Percentiles rank a stretch among this genome's conserved stretches.
phyloP scores from a whole-genome alignment of 2,797 vertebrate genomes.

The Cyprinella venusta region DNA sequence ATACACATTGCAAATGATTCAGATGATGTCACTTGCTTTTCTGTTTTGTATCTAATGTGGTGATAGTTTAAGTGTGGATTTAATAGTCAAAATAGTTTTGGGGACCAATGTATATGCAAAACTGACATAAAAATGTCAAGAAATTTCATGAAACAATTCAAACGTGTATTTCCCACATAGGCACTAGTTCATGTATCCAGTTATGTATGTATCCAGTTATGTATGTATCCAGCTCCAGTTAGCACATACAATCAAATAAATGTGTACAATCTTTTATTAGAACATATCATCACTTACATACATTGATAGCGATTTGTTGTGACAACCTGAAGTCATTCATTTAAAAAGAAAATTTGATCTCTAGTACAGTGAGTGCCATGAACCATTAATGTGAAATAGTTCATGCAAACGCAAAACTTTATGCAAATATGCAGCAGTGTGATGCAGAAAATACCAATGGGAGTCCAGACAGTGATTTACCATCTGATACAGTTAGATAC shows the following conservation, averaged over 20 bases:
- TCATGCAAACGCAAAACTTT: neutral
- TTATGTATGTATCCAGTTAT: too few species aligned
- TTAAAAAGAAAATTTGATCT: neutral
- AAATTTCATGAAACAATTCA: neutral
- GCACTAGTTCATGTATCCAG: neutral
- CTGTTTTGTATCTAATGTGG: too few species aligned
- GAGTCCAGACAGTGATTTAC: neutral
- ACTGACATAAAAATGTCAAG: neutral
- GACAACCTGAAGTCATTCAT: neutral
- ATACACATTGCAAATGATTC: too few species aligned
- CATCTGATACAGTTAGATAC: neutral
- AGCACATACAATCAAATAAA: too few species aligned
- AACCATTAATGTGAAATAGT: neutral
- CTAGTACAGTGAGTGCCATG: neutral
- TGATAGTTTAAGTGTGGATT: neutral
- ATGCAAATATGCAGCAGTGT: neutral
- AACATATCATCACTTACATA: neutral
- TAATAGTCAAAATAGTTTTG: neutral
- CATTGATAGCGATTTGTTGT: neutral
- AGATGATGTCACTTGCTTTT: neutral
- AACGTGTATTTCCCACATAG: neutral
- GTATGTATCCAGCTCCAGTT: neutral
- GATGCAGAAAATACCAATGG: neutral
- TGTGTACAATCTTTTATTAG: neutral
- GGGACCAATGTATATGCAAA: neutral